Evolutionary conservation across 1,140 invertebrate genomes (phyloP).

Genomic region (Ctenoplectra terminalis): DNA sequence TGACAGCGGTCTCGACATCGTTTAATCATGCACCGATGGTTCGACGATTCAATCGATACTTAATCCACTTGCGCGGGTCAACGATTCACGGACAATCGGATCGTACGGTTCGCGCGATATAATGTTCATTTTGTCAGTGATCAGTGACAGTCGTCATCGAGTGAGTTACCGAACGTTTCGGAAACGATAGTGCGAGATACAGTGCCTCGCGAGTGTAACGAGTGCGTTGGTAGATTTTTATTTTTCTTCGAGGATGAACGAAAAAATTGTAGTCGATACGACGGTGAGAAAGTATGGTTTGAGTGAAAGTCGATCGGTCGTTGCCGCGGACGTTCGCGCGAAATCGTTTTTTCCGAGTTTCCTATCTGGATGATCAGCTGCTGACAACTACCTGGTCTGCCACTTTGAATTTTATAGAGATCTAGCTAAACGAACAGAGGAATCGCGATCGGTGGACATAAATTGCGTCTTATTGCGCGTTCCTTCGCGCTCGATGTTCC

Average conservation of each 20-base stretch:
- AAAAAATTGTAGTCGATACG: no score
- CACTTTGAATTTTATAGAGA: background rate
- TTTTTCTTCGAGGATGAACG: background rate
- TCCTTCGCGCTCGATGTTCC: constrained; percentile 7
- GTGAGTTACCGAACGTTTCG: constrained; percentile 1
- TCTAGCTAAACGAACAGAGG: background rate
- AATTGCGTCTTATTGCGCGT: constrained; percentile 13
- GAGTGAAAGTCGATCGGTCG: constrained; percentile 37
- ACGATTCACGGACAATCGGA: no score
- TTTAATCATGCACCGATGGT: constrained; percentile 8
- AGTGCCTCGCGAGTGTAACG: constrained; percentile 14
- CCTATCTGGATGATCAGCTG: background rate
- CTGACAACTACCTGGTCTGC: background rate
- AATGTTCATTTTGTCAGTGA: constrained; percentile 4
- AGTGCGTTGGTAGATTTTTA: background rate
- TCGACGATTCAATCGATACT: constrained; percentile 28
- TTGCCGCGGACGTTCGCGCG: background rate
- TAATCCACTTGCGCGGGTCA: background rate
- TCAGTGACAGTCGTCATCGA: constrained; percentile 4
- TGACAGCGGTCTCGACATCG: background rate
- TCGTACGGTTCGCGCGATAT: background rate
- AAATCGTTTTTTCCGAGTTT: background rate
- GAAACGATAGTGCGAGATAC: background rate
- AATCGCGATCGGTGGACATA: background rate
- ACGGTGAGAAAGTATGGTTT: background rate